A percentile compares a stretch with the other conserved stretches of the same genome.
Conservation (phyloP, 2,888 invertebrate genomes). For the Saturnia japonica region DNA sequence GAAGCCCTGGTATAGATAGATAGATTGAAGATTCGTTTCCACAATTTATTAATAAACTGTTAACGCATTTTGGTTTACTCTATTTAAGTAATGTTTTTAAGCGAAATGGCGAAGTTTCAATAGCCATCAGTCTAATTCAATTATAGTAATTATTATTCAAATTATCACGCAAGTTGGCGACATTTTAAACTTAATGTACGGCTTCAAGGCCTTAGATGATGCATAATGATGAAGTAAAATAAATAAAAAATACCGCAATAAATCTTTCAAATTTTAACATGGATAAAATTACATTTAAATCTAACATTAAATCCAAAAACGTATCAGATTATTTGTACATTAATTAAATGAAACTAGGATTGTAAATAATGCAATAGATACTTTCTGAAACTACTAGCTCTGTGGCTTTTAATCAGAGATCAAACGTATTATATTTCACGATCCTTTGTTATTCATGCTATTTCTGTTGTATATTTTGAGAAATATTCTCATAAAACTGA, state of each 20-base stretch:
- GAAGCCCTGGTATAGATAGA: too few relatives aligned
- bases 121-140: too few relatives aligned
- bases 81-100: too few relatives aligned
- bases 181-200: background rate
- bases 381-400: background rate
- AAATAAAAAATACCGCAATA: too few relatives aligned
- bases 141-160: too few relatives aligned
- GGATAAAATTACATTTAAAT: background rate
- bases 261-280: background rate
- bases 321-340: background rate
- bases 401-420: conserved; percentile 47
- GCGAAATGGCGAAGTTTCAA: too few relatives aligned
- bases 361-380: background rate
- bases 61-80: too few relatives aligned
- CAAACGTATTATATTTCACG: conserved; percentile 39
- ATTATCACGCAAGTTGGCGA: background rate
- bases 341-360: background rate
- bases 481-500: conserved; percentile 33
- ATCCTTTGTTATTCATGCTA: background rate
- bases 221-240: too few relatives aligned
- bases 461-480: conserved; percentile 39
- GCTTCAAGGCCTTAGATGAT: too few relatives aligned
- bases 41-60: too few relatives aligned
- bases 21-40: too few relatives aligned
- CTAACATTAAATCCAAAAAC: background rate